Base-by-base conservation (phyloP, 92 coral and sea anemone species). In the Porites evermanni region DNA sequence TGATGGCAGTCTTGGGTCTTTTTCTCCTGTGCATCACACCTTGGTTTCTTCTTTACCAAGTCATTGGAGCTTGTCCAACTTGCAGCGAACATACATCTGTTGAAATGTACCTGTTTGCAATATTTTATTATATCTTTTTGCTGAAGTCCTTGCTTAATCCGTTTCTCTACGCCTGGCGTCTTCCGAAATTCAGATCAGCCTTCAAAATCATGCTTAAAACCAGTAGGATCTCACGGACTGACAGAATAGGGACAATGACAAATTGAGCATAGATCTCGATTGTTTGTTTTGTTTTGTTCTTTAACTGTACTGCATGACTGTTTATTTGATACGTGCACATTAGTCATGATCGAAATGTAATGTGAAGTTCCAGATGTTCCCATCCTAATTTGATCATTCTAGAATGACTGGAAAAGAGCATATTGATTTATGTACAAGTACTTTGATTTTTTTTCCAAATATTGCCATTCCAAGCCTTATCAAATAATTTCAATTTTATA, bases 81-180 rank as follows among this genome's bases (percentile, higher is more conserved):
- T 94, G 98, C 53, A 92, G 85, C 9, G 86, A 91, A 53, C 93
- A 92, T 84, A 86, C 76, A 7, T 84, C 88, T 14, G 32, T 84
- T 8, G 90, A 94, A 75, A 92, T 94, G 98, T 92, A 89, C 70
- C 60, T 94, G 56, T 92, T 94, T 76, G 79, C 90, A 19, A 82
- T 69, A 12, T 94, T 94, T 51, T 94, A 81, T 80, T 94, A 89
- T 70, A 65, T 94, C 16, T 94, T 94, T 67, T 75, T 88, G 90
- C 73, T 86, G 32, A 94, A 94, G 60, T 92, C 95, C 61, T 71
- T 91, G 53, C 88, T 94, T 10, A 94, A 92, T 54, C 89, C 98
- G 4, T 94, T 89, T 68, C 79, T 94, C 60, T 94, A 94, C 78
- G 98, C 95, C 1, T 94, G 98, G 98, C 84, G 98, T 58, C 80